Evolutionary conservation across 2,888 invertebrate genomes (phyloP), one percentile per base, ranked within the genome.

Genomic region (Lithodes maja): DNA sequence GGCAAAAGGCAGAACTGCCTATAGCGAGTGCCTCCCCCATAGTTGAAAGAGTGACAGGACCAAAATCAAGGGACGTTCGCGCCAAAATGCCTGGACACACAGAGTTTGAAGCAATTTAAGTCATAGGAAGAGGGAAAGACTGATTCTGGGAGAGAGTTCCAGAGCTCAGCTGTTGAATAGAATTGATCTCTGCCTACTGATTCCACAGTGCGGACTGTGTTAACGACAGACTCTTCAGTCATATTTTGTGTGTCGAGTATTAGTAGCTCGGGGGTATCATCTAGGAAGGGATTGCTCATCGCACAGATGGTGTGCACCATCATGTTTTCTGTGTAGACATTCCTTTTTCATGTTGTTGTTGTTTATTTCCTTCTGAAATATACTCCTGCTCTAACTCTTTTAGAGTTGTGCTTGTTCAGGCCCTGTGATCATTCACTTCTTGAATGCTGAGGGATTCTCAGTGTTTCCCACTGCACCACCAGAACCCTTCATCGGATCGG

Each of bases 321-420:
- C 33, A 33, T 33, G 33, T 33, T 33, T 33, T 33, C 33, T 33
- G 33, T 33, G 33, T 33, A 33, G 33, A 33, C 33, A 33, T 33
- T 33, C 33, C 33, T 33, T 33, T 0, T 33, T 33, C 33, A 33
- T 33, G 33, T 33, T 33, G 33, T 33, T 33, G 33, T 33, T 33
- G 33, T 33, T 33, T 33, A 55, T 0, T n/a, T 0, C 3, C 53
- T 54, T 12, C 78, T 77, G 17, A n/a, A 54, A 17, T 54, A 78
- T 17, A 3, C 9, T 85, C 85, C 49, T 85, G 55, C 50, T 85
- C 85, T 54, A 85, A 85, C 85, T 85, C 85, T 5, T n/a, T 52
- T 77, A 53, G 2, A 85, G 49, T 7, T 52, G 3, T 83, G 83
- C 83, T 17, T 79, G 79, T 53, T 79, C 79, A n/a, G 54, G 80